Percentiles rank a stretch among this genome's conserved stretches.
Evolutionary conservation across 2,888 invertebrate genomes (phyloP).

Genomic region (Oxytorus armatus): DNA sequence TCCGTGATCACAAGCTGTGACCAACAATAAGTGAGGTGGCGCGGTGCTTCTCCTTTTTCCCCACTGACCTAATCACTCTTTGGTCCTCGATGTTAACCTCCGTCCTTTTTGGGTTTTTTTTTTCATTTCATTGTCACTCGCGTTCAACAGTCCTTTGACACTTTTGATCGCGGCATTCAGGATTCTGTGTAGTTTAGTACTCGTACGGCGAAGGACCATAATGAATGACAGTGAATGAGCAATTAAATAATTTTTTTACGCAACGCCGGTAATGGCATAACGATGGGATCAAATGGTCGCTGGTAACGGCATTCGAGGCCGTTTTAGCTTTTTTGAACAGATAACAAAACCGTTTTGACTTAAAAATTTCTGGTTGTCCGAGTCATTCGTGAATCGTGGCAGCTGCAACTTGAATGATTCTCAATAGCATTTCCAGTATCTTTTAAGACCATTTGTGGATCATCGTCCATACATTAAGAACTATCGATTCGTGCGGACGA

Average conservation of each 20-base stretch:
- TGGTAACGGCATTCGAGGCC: not conserved
- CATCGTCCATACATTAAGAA: not conserved
- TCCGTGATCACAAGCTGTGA: constrained; percentile 85
- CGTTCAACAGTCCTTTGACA: not conserved
- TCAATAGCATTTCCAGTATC: not conserved
- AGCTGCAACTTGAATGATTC: not conserved
- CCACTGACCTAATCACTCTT: not conserved
- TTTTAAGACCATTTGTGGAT: not conserved
- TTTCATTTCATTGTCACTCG: not conserved
- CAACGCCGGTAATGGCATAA: not conserved
- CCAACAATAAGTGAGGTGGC: constrained; percentile 84
- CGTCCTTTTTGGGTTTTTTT: not conserved
- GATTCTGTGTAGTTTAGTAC: not conserved
- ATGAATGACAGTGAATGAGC: constrained; percentile 3
- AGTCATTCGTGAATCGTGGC: not conserved
- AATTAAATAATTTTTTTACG: constrained; percentile 7
- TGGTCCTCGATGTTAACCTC: not conserved
- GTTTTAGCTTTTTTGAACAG: not conserved
- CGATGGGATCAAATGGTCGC: not conserved
- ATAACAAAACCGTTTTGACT: not conserved
- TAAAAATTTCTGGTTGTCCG: not conserved
- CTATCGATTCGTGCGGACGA: not conserved
- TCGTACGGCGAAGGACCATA: not conserved
- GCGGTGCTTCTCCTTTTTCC: constrained; percentile 75
- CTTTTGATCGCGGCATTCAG: not conserved